Base-by-base conservation (phyloP, 2,113 vertebrate species). In the Equus quagga region DNA sequence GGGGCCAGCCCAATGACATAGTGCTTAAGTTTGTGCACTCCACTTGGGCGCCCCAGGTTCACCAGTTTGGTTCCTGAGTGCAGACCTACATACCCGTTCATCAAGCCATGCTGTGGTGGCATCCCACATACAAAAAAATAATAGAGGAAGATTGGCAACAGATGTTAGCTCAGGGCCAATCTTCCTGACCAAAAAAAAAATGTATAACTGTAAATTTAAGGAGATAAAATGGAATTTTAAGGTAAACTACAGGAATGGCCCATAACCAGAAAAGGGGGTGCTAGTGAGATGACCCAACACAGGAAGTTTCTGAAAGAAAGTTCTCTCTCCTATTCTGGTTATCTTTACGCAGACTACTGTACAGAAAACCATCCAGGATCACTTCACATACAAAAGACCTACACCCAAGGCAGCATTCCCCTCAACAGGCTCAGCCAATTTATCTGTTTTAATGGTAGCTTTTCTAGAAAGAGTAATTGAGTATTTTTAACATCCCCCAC, bases 141-240 rank as follows among this genome's bases (percentile, higher is more conserved):
- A 41, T 41, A 41, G 36, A 41, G 36, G 36, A 41, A 41, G 36
- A 41, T 41, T 41, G 36, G 36, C 36, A 41, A 41, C 36, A 41
- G 36, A 41, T 41, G 36, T 41, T 41, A 41, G 36, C 36, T 41
- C 36, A 41, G 36, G 36, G 36, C 36, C 36, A 41, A 41, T 41
- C 36, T 41, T 41, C 36, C 36, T 41, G 36, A 41, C 36, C 36
- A 41, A 41, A 41, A 41, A 41, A 41, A 41, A 41, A 41, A 41
- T 41, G 36, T 41, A 41, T 41, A 41, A 41, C 36, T 41, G 7
- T 64, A 94, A 15, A 88, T 65, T 89, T 82, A 93, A 75, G 72
- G 31, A 89, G 33, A 67, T 81, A 49, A 89, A 73, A 75, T 62
- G 83, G 64, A 91, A 80, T 85, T 80, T 36, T 46, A 96, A 89